A percentile compares a stretch with the other conserved stretches of the same genome.
Evolutionary conservation across 2,888 invertebrate genomes (phyloP).

Genomic region (Zhuqinia jingwanae): DNA sequence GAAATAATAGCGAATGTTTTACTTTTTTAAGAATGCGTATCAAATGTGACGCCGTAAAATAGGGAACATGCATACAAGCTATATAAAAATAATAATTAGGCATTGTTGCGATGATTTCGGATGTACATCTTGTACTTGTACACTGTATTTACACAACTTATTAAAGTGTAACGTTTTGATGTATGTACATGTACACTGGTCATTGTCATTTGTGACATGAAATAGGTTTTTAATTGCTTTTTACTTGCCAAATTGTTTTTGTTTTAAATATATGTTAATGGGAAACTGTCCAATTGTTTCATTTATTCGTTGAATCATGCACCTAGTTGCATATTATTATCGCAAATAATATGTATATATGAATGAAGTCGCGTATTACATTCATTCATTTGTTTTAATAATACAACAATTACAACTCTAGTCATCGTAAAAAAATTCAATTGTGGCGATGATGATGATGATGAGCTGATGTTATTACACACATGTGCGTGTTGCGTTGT

Average conservation of each 20-base stretch:
- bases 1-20: no score
- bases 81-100: no score
- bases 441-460: not conserved
- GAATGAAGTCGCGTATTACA: constrained; percentile 24
- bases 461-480: not conserved
- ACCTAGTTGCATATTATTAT: not conserved
- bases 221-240: not conserved
- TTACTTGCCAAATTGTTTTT: not conserved
- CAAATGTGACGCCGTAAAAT: no score
- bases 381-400: constrained; percentile 33
- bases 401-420: constrained; percentile 5
- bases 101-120: no score
- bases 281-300: constrained; percentile 37
- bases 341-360: not conserved
- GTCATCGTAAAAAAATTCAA: not conserved
- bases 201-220: not conserved
- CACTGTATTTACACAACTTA: no score
- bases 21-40: no score
- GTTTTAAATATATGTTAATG: constrained; percentile 31
- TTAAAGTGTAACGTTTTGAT: not conserved
- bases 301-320: constrained; percentile 2
- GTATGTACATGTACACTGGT: not conserved
- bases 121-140: no score
- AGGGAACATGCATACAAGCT: no score
- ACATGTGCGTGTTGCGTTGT: not conserved